Percentiles rank a stretch among this genome's conserved stretches.
Evolutionary conservation across 2,797 vertebrate species (phyloP).

Genomic region (Sparus aurata): DNA sequence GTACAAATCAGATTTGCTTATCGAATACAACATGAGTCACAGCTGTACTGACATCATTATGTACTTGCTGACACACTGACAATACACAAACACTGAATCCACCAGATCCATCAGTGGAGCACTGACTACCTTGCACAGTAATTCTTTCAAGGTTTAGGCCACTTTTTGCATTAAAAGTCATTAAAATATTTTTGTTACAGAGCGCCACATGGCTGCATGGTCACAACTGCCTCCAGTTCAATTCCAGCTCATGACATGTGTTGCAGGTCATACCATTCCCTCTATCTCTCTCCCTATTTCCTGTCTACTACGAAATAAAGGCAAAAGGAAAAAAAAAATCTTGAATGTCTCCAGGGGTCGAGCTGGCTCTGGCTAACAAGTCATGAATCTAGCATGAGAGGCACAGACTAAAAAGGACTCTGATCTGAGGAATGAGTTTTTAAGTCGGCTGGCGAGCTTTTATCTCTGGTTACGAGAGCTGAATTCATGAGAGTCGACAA

Average conservation of each 20-base stretch:
- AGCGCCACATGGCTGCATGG: too few species aligned
- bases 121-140: not conserved
- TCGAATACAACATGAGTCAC: constrained; percentile 14
- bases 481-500: too few species aligned
- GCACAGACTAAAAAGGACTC: not conserved
- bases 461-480: too few species aligned
- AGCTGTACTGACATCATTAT: not conserved
- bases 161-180: not conserved
- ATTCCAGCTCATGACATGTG: too few species aligned
- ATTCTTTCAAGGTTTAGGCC: not conserved
- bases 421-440: too few species aligned
- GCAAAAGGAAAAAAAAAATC: too few species aligned
- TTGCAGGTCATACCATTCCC: too few species aligned
- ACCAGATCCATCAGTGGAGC: not conserved
- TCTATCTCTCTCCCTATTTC: too few species aligned
- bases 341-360: not conserved
- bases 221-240: too few species aligned
- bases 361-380: not conserved
- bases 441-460: too few species aligned
- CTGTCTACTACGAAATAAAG: too few species aligned
- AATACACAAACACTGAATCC: constrained; percentile 1
- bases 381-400: not conserved
- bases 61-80: not conserved
- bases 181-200: not conserved
- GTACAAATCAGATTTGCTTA: constrained; percentile 13